Conservation (phyloP, 92 coral and sea anemone species). For the Epizoanthus ramosus region DNA sequence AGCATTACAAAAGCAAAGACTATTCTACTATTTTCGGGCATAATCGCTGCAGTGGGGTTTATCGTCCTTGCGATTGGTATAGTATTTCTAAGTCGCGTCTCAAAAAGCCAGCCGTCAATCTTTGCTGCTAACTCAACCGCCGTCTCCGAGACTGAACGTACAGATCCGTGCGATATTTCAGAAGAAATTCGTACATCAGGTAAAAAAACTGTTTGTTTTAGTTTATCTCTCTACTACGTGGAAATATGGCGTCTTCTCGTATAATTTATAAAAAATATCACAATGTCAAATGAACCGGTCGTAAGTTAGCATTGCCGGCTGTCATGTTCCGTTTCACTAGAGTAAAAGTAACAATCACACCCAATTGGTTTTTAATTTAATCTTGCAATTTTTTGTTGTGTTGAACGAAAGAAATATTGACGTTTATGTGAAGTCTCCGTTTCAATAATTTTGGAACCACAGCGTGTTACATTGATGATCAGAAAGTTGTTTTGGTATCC, state of each 20-base stretch:
- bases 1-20: constrained; percentile 8
- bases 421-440: neutral
- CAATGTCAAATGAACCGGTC: neutral
- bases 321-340: constrained; percentile 6
- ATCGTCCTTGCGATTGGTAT: constrained; percentile 16
- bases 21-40: constrained; percentile 12
- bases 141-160: neutral
- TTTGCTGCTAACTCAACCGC: neutral
- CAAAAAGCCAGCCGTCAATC: neutral
- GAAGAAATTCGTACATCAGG: constrained; percentile 30
- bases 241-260: neutral
- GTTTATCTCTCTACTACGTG: neutral
- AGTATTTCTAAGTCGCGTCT: neutral
- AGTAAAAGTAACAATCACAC: neutral
- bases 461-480: neutral
- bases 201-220: neutral
- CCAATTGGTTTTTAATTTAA: neutral
- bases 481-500: neutral
- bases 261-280: neutral
- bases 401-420: neutral
- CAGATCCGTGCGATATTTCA: constrained; percentile 23
- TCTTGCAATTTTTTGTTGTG: neutral
- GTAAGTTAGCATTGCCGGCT: neutral
- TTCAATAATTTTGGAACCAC: neutral
- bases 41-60: constrained; percentile 20